A percentile compares a stretch with the other conserved stretches of the same genome.
Conservation (phyloP, 2,113 vertebrate species). For the Psammodynastes pulverulentus region DNA sequence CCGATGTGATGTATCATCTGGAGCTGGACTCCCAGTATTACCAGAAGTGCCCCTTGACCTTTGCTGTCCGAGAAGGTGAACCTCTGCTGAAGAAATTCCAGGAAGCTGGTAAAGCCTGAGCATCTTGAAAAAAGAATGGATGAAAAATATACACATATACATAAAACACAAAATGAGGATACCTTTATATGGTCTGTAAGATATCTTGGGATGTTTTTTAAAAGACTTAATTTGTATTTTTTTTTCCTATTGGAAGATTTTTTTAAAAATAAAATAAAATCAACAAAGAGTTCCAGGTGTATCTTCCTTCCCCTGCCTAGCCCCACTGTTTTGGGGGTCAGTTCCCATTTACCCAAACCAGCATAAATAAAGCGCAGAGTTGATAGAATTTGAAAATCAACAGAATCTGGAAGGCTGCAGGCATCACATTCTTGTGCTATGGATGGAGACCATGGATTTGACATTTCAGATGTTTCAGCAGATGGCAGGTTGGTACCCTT, state of each 20-base stretch:
- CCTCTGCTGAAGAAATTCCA: slow-evolving; percentile 76
- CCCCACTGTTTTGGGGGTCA: not conserved
- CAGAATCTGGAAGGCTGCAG: not conserved
- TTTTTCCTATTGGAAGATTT: not conserved
- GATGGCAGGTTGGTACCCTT: not conserved
- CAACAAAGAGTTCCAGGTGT: not conserved
- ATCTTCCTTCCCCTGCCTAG: no score
- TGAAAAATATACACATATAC: not conserved
- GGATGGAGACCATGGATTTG: not conserved
- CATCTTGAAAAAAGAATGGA: not conserved
- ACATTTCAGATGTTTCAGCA: not conserved
- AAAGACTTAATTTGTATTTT: not conserved
- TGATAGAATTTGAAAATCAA: not conserved
- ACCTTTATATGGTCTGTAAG: not conserved
- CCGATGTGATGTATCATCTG: slow-evolving; percentile 86
- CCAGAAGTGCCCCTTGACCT: slow-evolving; percentile 75
- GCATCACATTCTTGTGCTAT: not conserved
- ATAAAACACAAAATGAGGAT: not conserved
- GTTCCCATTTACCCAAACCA: not conserved
- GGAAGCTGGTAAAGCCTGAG: slow-evolving; percentile 69
- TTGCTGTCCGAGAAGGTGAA: slow-evolving; percentile 77
- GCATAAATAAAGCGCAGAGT: not conserved
- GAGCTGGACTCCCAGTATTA: slow-evolving; percentile 73
- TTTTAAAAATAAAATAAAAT: not conserved
- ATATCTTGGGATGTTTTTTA: not conserved